Evolutionary conservation across 2,797 vertebrate genomes (phyloP), one percentile per base, ranked within the genome.

Genomic region (Hylomyscus alleni): DNA sequence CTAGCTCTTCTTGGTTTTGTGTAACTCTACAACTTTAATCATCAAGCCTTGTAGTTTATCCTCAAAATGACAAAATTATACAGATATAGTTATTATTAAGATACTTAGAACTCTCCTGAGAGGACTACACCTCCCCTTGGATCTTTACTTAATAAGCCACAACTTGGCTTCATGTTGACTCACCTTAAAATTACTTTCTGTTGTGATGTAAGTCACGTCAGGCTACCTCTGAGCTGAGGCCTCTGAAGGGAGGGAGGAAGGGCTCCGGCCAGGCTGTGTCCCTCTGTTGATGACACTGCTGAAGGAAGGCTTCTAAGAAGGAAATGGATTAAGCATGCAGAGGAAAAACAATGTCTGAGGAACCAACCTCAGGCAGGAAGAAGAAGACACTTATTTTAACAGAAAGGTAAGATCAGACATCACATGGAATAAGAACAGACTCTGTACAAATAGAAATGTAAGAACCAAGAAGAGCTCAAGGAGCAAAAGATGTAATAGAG

Each of bases 341-440:
- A 91, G n/a, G 31, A 83, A 87, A 89, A 91, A 2, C 13, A 83
- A 17, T 29, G 77, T 54, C 40, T 4, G 4, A 26, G 22, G 54
- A 92, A 92, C 29, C 47, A 73, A 85, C 13, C 20, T 52, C 54
- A 52, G 47, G 3, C 14, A 58, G 7, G 24, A 24, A 78, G 50
- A n/a, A 72, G 58, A 31, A 3, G 56, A 7, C 19, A 76, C 29
- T 78, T 87, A 88, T n/a, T 90, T 93, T 75, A 91, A 24, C 44
- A 77, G 19, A 77, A 90, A 96, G 15, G 9, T 69, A 37, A 88
- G 40, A 83, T 44, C 13, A 86, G 90, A 65, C 89, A 80, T 88
- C 24, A 37, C 31, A 9, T 67, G n/a, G 8, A 81, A 26, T 44
- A 93, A 95, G 62, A 90, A 31, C n/a, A 93, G n/a, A 88, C 80